A percentile compares a stretch with the other conserved stretches of the same genome.
phyloP scores from a whole-genome alignment of 1,140 invertebrate genomes.

The Drosophila miranda region DNA sequence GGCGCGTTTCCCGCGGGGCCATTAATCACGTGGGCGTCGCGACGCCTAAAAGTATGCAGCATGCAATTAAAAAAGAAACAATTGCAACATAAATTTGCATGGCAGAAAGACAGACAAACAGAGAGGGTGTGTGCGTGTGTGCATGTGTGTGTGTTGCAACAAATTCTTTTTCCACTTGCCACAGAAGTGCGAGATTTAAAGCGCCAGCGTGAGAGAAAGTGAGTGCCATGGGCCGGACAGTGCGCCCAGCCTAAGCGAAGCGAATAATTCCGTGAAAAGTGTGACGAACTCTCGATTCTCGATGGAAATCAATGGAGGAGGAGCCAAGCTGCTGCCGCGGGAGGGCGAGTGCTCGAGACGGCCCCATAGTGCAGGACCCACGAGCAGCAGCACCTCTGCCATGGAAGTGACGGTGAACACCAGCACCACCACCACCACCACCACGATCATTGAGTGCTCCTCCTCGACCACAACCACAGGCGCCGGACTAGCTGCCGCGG shows the following conservation, averaged over 20 bases:
- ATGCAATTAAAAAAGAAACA: conserved; percentile 67
- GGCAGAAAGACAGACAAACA: conserved; percentile 13
- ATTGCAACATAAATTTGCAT: conserved; percentile 65
- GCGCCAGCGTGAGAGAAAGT: conserved; percentile 3
- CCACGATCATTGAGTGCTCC: conserved; percentile 37
- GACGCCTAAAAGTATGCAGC: conserved; percentile 62
- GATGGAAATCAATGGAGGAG: too few species aligned
- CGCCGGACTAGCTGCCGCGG: neutral
- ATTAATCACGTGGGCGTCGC: conserved; percentile 68
- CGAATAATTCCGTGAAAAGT: neutral
- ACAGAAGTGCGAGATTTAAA: conserved; percentile 15
- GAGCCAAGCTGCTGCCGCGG: too few species aligned
- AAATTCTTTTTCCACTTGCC: conserved; percentile 27
- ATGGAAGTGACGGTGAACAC: conserved; percentile 26
- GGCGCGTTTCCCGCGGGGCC: conserved; percentile 15
- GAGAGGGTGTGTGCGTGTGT: neutral
- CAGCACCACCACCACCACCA: conserved; percentile 36
- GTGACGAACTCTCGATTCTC: neutral
- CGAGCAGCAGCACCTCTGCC: conserved; percentile 14
- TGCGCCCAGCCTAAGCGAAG: conserved; percentile 16
- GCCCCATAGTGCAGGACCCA: too few species aligned
- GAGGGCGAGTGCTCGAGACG: neutral
- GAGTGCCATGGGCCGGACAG: conserved; percentile 11
- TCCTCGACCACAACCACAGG: conserved; percentile 14
- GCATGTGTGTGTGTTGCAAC: conserved; percentile 38